phyloP scores from a whole-genome alignment of 2,888 invertebrate genomes.

The Drosophila melanosoma region DNA sequence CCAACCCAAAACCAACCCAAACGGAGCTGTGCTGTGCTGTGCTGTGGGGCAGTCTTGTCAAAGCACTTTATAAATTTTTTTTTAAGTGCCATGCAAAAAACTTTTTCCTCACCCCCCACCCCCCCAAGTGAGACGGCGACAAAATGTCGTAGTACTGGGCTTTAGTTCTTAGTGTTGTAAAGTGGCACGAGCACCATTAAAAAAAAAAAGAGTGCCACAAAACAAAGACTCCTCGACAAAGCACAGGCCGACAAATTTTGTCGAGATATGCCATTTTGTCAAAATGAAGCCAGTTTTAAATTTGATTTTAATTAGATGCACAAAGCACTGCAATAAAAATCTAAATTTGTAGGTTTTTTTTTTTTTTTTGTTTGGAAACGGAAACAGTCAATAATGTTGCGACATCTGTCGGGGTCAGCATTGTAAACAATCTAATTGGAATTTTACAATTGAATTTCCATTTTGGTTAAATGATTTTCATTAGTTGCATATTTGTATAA shows the following conservation, averaged over 20 bases:
- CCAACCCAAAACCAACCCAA: neutral
- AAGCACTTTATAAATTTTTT: conserved; percentile 76
- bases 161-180: conserved; percentile 54
- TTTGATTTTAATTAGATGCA: conserved; percentile 34
- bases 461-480: conserved; percentile 42
- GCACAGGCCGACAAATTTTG: conserved; percentile 4
- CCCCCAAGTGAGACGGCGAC: conserved; percentile 25
- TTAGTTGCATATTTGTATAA: conserved; percentile 52
- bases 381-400: conserved; percentile 24
- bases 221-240: conserved; percentile 30
- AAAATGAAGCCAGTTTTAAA: conserved; percentile 28
- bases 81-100: conserved; percentile 73
- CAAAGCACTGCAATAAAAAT: neutral
- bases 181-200: conserved; percentile 49
- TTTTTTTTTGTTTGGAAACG: neutral
- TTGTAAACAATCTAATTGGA: conserved; percentile 46
- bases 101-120: conserved; percentile 14
- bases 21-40: conserved; percentile 22
- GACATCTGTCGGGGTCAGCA: conserved; percentile 38
- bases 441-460: conserved; percentile 46
- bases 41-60: conserved; percentile 64
- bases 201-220: conserved; percentile 50
- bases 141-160: conserved; percentile 26
- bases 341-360: neutral
- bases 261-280: conserved; percentile 11